Percentiles rank a stretch among this genome's conserved stretches.
These are phyloP conservation scores for Drosophila monieri DNA, from an alignment of 2,888 invertebrate species.

Conservation along the genomic window DNA sequence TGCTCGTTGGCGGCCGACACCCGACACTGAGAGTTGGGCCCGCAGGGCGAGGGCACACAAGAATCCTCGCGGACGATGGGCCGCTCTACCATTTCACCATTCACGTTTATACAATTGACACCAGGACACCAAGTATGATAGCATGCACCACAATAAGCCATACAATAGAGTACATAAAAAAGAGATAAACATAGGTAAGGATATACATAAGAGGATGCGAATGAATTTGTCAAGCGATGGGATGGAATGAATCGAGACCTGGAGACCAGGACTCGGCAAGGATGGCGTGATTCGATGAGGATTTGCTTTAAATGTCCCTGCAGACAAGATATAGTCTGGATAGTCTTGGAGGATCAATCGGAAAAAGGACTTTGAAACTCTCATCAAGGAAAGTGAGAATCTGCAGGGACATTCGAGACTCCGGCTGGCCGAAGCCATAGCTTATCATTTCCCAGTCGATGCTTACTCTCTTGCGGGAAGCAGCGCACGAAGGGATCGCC, in stretches of 20 bases:
- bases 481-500: conserved; percentile 94
- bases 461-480: conserved; percentile 88
- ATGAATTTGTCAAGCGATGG: conserved; percentile 32
- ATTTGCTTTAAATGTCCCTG: conserved; percentile 23
- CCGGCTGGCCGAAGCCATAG: conserved; percentile 31
- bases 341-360: neutral
- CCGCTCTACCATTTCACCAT: conserved; percentile 66
- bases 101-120: conserved; percentile 19
- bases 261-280: conserved; percentile 3
- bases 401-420: conserved; percentile 38
- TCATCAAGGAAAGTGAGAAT: no score
- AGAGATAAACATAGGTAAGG: conserved; percentile 50
- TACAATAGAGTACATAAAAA: conserved; percentile 65
- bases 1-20: conserved; percentile 87
- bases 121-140: conserved; percentile 58
- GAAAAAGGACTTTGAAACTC: neutral
- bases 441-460: conserved; percentile 3
- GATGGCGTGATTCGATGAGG: conserved; percentile 15
- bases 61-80: conserved; percentile 85
- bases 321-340: conserved; percentile 1
- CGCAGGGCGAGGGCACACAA: conserved; percentile 93
- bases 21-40: conserved; percentile 92
- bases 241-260: conserved; percentile 32
- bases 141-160: conserved; percentile 76
- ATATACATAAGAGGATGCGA: conserved; percentile 41